Conservation (phyloP, 2,797 vertebrate genomes). For the Cossypha niveicapilla region DNA sequence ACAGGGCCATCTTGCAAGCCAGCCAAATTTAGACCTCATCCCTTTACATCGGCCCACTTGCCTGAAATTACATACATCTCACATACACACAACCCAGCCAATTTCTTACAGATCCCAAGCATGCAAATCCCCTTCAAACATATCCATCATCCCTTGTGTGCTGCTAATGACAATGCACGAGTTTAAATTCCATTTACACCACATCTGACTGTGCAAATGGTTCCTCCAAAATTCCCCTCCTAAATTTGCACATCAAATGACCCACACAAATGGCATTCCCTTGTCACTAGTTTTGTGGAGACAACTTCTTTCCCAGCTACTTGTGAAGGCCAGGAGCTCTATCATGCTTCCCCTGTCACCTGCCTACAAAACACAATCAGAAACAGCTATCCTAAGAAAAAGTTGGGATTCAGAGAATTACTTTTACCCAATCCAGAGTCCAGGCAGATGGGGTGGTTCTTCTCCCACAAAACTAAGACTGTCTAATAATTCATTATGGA, state of each 20-base stretch:
- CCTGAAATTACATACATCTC: background rate
- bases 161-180: background rate
- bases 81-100: background rate
- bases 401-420: background rate
- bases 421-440: background rate
- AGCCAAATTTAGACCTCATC: conserved; percentile 40
- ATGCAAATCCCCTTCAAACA: background rate
- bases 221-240: background rate
- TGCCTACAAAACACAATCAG: background rate
- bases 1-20: background rate
- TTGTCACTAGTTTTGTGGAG: background rate
- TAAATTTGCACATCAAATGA: background rate
- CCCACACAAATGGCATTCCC: background rate
- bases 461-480: background rate
- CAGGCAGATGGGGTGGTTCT: accelerated
- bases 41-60: conserved; percentile 35
- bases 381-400: background rate
- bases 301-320: background rate
- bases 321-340: background rate
- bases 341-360: background rate
- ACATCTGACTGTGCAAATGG: background rate
- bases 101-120: background rate
- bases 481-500: background rate
- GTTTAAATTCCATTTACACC: background rate
- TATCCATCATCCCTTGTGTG: background rate